A percentile compares a stretch with the other conserved stretches of the same genome.
Evolutionary conservation across 2,797 vertebrate genomes (phyloP).

Genomic region (Peromyscus attwateri): DNA sequence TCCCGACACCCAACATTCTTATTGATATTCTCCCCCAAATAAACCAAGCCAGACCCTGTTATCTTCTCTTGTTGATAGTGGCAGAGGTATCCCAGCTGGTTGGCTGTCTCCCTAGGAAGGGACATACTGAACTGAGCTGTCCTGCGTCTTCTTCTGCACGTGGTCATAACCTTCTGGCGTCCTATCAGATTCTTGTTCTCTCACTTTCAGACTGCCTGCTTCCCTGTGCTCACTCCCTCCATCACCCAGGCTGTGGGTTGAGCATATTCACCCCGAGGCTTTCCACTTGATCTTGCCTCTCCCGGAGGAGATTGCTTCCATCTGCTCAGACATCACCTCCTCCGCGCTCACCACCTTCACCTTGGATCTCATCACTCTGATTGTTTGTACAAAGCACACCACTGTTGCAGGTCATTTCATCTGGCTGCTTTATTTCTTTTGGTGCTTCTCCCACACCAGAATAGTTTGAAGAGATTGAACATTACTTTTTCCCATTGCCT

Average conservation of each 20-base stretch:
- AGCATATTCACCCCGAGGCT: not conserved
- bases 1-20: not conserved
- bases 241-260: not conserved
- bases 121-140: not conserved
- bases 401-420: not conserved
- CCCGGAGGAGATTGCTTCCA: not conserved
- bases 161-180: accelerated
- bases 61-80: not conserved
- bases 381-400: not conserved
- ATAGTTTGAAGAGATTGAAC: not conserved
- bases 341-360: not conserved
- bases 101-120: not conserved
- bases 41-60: not conserved
- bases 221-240: not conserved
- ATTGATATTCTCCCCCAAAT: not conserved
- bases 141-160: not conserved
- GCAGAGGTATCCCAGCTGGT: not conserved
- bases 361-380: not conserved
- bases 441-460: not conserved
- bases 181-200: not conserved
- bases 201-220: not conserved
- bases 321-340: not conserved
- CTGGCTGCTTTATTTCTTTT: conserved; percentile 11
- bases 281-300: not conserved
- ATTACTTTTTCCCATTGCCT: not conserved